Evolutionary conservation across 2,797 vertebrate species (phyloP), one percentile per base, ranked within the genome.

Genomic region (Propithecus deckenii): DNA sequence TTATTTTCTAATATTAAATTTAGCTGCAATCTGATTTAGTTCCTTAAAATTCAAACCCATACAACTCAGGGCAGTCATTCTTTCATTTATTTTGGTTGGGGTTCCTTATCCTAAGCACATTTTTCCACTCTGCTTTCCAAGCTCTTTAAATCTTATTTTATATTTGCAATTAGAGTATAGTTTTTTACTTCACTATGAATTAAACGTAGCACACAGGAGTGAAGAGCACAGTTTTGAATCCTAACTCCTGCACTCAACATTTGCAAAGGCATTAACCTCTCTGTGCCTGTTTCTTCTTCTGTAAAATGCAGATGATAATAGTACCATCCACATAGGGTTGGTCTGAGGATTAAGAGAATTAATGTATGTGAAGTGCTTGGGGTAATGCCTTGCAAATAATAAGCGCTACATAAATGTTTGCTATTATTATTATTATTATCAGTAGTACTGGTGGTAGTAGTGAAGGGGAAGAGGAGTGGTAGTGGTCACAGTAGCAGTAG

Each of bases 21-120:
- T 5, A 81, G 35, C 28, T 59, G 59, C 38, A 95, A 85, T 63
- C 55, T 72, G 65, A 94, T 80, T 86, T 61, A 74, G 22, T 75
- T 88, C 23, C 69, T 95, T 89, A 79, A 94, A 93, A 94, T 83
- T 89, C 48, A 94, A 74, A 67, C 35, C 32, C 28, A 63, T 48
- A 57, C 5, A 74, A 81, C 74, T 41, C 30, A 81, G 32, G 8
- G 46, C 13, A 74, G 7, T 59, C 8, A 59, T 72, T 71, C 38
- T 72, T 93, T 84, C 67, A 65, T 81, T 96, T 50, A 52, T 80
- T 89, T 92, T 67, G 41, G 35, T 48, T 76, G 22, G 84, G 46
- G 22, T 81, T 85, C 52, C 76, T 96, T 78, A 43, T 85, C 65
- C 59, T 25, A 2, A 79, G 9, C 12, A 86, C 23, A 93, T 23